Evolutionary conservation across 2,888 invertebrate genomes (phyloP), one percentile per base, ranked within the genome.

Genomic region (Pachliopta kotzebuea): DNA sequence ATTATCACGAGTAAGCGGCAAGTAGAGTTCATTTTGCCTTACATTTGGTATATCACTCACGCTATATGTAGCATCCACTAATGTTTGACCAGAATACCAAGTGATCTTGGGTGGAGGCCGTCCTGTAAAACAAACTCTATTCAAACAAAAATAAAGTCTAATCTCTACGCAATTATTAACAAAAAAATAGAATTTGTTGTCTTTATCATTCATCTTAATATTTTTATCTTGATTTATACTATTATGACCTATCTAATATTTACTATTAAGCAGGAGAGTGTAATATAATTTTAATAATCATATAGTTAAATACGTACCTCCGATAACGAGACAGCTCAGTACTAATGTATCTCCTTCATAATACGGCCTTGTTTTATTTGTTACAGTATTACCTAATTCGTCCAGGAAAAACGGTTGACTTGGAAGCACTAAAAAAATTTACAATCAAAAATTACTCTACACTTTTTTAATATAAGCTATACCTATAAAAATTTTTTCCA

Each of bases 81-180:
- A 90, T 1, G 94, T 94, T 70, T 94, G 94, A 69, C 95, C 95
- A 66, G 95, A 94, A 93, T 95, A 96, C 96, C 96, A 96, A 65
- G 94, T 95, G 69, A 96, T 94, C 7, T 94, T 92, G 0, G 96
- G 96, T n/a, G 94, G 92, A 0, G 96, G 96, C 60, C 94, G 94
- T 72, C 96, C 96, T 96, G 82, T n/a, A 8, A 70, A 70, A 45
- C 20, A 45, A 37, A 17, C 1, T 4, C 37, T 37, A 14, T 37
- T 37, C 2, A 14, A 3, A 37, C 14, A 37, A 11, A 37, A 37
- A 31, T 11, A 11, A 31, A 11, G 8, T 31, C 31, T 8, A 31
- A 11, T 31, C 31, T 31, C 31, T 31, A 9, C 11, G 11, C 31
- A 31, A 11, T 11, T 31, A 31, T 31, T 31, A 1, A 11, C 8